phyloP scores from a whole-genome alignment of 2,113 vertebrate species.

The Perccottus glenii region DNA sequence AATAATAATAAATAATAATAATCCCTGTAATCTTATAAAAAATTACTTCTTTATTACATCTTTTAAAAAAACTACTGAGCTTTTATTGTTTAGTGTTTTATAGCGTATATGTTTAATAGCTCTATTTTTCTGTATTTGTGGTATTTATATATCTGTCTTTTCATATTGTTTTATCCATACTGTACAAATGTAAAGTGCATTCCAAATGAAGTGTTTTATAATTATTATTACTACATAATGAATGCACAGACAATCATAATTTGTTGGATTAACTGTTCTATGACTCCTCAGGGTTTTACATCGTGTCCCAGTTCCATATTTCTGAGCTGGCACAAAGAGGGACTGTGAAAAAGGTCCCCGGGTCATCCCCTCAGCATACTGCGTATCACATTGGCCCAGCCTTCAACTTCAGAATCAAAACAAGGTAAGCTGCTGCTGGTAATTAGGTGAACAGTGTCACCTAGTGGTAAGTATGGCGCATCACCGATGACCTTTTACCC shows the following conservation, averaged over 20 bases:
- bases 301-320: constrained; percentile 91
- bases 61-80: too few relatives aligned
- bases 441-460: constrained; percentile 50
- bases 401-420: constrained; percentile 89
- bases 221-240: too few relatives aligned
- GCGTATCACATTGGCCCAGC: constrained; percentile 85
- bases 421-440: constrained; percentile 73
- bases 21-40: too few relatives aligned
- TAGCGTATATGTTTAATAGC: too few relatives aligned
- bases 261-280: constrained; percentile 9
- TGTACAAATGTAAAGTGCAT: neutral
- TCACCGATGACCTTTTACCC: constrained; percentile 58
- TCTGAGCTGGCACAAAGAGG: constrained; percentile 86
- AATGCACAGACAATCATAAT: too few relatives aligned
- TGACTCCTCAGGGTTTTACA: constrained; percentile 82
- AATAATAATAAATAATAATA: neutral
- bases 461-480: constrained; percentile 54
- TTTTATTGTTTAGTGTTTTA: too few relatives aligned
- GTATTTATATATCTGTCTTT: neutral
- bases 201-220: too few relatives aligned
- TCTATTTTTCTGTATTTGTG: neutral
- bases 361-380: constrained; percentile 81
- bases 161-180: neutral
- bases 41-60: too few relatives aligned
- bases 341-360: constrained; percentile 80